Evolutionary conservation across 2,797 vertebrate genomes (phyloP).

Genomic region (Jordanella pulchra): DNA sequence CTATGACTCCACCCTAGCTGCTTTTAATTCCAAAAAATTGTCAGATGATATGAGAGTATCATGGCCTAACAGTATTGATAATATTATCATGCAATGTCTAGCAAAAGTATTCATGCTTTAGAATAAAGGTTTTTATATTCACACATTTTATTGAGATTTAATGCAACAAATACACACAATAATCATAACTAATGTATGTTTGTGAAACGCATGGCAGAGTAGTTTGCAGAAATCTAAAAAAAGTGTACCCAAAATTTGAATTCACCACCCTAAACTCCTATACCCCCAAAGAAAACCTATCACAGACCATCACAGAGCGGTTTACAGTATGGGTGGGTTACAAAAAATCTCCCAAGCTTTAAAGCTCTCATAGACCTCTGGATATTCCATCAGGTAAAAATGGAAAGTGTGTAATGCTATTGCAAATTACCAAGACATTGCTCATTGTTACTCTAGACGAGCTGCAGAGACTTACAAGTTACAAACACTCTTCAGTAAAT

Average conservation of each 20-base stretch:
- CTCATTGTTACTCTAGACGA: neutral
- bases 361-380: neutral
- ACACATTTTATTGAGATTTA: neutral
- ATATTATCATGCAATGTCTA: neutral
- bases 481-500: neutral
- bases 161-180: neutral
- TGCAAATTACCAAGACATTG: neutral
- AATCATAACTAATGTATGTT: neutral
- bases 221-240: neutral
- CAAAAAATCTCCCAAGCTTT: neutral
- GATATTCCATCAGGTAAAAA: neutral
- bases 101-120: neutral
- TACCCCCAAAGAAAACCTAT: neutral
- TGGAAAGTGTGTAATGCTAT: neutral
- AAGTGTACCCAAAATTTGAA: neutral
- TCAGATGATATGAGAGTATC: neutral
- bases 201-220: neutral
- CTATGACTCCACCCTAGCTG: neutral
- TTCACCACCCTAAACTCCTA: neutral
- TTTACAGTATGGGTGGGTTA: neutral
- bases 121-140: neutral
- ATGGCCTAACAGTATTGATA: neutral
- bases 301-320: neutral
- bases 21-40: no score
- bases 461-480: neutral